Percentiles rank a stretch among this genome's conserved stretches.
Evolutionary conservation across 2,888 invertebrate genomes (phyloP).

Genomic region (Tetanocera ferruginea): DNA sequence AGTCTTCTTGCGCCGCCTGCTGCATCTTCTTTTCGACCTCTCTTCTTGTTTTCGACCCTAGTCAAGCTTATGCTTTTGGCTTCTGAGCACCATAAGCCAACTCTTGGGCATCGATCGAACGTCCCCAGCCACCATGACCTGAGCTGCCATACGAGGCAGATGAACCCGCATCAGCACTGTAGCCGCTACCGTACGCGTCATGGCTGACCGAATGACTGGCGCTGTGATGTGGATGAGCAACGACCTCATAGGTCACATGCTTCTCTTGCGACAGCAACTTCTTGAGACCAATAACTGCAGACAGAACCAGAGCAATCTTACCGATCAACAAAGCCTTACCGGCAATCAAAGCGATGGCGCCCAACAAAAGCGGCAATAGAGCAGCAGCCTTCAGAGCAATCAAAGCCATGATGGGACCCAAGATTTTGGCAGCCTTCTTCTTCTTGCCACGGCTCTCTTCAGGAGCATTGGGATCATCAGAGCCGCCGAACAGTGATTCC

Average conservation of each 20-base stretch:
- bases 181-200: conserved; percentile 74
- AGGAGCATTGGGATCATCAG: conserved; percentile 71
- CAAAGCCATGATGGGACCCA: conserved; percentile 82
- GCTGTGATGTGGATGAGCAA: conserved; percentile 86
- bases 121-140: conserved; percentile 81
- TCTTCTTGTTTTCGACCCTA: neutral
- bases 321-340: conserved; percentile 88
- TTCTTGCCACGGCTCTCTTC: conserved; percentile 86
- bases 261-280: conserved; percentile 85
- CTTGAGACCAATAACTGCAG: conserved; percentile 87
- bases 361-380: conserved; percentile 82
- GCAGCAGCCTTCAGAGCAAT: conserved; percentile 85
- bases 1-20: conserved; percentile 23
- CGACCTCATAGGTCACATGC: conserved; percentile 90
- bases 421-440: conserved; percentile 83
- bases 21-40: conserved; percentile 19
- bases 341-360: conserved; percentile 86
- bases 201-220: conserved; percentile 78
- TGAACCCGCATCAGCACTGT: conserved; percentile 73
- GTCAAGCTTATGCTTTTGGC: conserved; percentile 69
- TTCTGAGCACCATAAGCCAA: conserved; percentile 85
- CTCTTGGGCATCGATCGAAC: conserved; percentile 81
- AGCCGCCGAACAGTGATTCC: conserved; percentile 75
- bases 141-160: conserved; percentile 77
- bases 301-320: conserved; percentile 86